phyloP scores from a whole-genome alignment of 2,797 vertebrate species.

The Natrix natrix region DNA sequence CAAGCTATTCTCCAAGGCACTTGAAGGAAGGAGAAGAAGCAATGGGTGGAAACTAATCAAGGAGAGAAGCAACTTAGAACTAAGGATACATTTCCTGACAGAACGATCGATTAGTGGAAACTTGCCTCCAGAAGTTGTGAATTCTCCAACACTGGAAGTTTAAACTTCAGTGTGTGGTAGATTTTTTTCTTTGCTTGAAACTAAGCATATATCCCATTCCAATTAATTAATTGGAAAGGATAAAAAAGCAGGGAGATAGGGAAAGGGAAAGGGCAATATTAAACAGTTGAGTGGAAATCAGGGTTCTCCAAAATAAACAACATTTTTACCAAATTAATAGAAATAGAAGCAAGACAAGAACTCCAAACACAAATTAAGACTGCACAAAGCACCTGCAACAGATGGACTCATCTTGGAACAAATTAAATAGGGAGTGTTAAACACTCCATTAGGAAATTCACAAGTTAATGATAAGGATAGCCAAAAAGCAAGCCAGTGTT shows the following conservation, averaged over 20 bases:
- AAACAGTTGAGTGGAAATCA: not conserved
- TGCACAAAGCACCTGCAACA: conserved; percentile 18
- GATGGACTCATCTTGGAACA: not conserved
- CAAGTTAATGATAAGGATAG: conserved; percentile 13
- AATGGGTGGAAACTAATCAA: too few species aligned
- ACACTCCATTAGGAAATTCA: conserved; percentile 13
- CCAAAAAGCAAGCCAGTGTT: not conserved
- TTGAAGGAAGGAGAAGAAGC: too few species aligned
- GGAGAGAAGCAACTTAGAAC: too few species aligned
- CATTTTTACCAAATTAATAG: not conserved
- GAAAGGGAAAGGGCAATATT: not conserved
- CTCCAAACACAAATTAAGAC: not conserved
- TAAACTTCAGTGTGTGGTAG: not conserved
- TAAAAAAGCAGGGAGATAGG: not conserved
- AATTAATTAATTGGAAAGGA: not conserved
- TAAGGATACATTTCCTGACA: too few species aligned
- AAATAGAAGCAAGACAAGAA: not conserved
- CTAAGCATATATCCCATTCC: not conserved
- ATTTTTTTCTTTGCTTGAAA: not conserved
- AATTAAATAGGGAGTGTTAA: conserved; percentile 2
- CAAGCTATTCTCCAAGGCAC: too few species aligned
- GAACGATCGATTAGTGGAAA: too few species aligned
- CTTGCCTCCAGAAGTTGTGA: too few species aligned
- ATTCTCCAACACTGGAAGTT: too few species aligned
- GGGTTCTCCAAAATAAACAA: not conserved